phyloP scores from a whole-genome alignment of 2,888 invertebrate genomes.

The Dinocampus coccinellae region DNA sequence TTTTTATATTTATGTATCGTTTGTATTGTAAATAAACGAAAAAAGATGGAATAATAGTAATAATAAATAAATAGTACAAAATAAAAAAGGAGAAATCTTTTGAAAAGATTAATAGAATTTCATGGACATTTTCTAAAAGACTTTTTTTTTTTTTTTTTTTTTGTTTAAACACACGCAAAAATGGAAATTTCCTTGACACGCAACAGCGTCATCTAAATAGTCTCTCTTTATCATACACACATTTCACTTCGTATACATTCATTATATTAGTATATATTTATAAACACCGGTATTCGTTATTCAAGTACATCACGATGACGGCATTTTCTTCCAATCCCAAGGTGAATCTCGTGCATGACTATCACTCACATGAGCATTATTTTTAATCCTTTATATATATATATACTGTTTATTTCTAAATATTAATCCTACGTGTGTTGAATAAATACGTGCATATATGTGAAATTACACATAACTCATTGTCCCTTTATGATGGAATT shows the following conservation, averaged over 20 bases:
- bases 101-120: not conserved
- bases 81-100: not conserved
- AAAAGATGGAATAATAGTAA: too few relatives aligned
- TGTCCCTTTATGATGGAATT: slow-evolving; percentile 1
- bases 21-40: not conserved
- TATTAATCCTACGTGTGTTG: not conserved
- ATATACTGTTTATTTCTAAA: not conserved
- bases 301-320: slow-evolving; percentile 3
- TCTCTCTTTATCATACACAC: not conserved
- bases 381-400: not conserved
- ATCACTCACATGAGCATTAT: not conserved
- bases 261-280: not conserved
- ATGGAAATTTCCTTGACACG: not conserved
- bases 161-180: not conserved
- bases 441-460: not conserved
- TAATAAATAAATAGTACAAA: too few relatives aligned
- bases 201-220: not conserved
- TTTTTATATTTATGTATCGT: not conserved
- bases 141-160: too few relatives aligned
- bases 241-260: not conserved
- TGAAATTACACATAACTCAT: slow-evolving; percentile 3
- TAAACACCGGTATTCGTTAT: not conserved
- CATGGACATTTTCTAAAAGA: not conserved
- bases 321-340: not conserved
- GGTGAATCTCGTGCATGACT: not conserved